Percentiles rank a stretch among this genome's conserved stretches.
Evolutionary conservation across 2,797 vertebrate species (phyloP).

Genomic region (Catharus ustulatus): DNA sequence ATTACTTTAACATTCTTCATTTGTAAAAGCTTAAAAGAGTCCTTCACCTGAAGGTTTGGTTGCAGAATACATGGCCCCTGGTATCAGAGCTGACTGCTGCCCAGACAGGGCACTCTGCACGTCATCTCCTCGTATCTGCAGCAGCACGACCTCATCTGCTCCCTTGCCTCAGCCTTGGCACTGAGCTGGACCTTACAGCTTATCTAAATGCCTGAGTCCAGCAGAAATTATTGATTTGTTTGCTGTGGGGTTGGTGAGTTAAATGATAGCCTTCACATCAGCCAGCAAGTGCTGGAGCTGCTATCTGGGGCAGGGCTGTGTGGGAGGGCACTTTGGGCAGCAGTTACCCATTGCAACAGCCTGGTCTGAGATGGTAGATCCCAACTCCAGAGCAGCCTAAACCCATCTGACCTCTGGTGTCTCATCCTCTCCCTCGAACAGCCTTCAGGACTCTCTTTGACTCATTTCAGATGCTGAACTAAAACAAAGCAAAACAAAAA

Average conservation of each 20-base stretch:
- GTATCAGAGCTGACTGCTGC: background rate
- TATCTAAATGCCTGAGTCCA: background rate
- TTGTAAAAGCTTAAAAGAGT: background rate
- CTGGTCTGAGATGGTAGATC: background rate
- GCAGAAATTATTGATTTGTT: background rate
- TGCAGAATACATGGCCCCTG: fast-evolving
- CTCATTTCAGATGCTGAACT: background rate
- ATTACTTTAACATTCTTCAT: background rate
- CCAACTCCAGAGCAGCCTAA: background rate
- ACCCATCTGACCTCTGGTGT: background rate
- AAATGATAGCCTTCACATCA: background rate
- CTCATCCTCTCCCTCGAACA: background rate
- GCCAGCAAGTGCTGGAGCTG: background rate
- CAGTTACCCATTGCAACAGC: background rate
- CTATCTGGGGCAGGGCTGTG: background rate
- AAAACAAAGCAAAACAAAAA: background rate
- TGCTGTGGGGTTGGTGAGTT: background rate
- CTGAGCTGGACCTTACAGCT: background rate
- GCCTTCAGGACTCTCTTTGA: background rate
- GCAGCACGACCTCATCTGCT: background rate
- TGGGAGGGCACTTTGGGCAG: background rate
- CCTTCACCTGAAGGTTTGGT: background rate
- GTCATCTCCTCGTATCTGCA: fast-evolving
- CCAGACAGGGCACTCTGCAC: background rate
- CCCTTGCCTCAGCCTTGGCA: background rate